Conservation (phyloP, 2,113 vertebrate species). For the Cairina moschata region DNA sequence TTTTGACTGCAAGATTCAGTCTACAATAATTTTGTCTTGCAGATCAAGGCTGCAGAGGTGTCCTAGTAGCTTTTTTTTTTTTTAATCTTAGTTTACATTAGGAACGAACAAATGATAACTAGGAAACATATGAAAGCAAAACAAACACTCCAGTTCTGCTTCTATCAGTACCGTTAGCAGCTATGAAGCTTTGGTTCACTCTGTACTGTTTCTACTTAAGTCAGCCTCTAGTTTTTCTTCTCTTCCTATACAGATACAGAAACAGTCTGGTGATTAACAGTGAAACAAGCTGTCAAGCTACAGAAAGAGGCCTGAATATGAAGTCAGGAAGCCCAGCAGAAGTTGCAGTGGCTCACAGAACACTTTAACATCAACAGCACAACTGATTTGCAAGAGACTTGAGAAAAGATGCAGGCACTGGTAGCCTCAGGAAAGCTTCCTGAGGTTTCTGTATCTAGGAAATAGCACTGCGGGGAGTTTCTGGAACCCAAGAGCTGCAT, state of each 20-base stretch:
- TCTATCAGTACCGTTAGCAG: background rate
- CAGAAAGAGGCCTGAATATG: background rate
- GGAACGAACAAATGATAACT: background rate
- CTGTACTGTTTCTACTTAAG: background rate
- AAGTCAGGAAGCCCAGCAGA: background rate
- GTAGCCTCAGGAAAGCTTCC: background rate
- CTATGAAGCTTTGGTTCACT: background rate
- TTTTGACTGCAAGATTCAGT: background rate
- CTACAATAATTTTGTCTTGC: background rate
- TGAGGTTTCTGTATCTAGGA: background rate
- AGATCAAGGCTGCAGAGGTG: background rate
- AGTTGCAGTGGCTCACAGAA: background rate
- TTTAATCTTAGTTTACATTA: background rate
- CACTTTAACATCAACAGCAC: accelerated
- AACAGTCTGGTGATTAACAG: background rate
- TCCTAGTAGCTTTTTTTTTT: background rate
- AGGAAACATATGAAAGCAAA: background rate
- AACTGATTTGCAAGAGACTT: background rate
- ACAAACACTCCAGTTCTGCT: background rate
- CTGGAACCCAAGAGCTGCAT: background rate
- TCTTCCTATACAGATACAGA: background rate
- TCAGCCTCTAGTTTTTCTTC: background rate
- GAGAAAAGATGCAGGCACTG: background rate
- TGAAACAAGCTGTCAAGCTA: background rate
- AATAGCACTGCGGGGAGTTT: background rate